phyloP scores from a whole-genome alignment of 2,113 vertebrate genomes.

The Hyperopisus bebe region DNA sequence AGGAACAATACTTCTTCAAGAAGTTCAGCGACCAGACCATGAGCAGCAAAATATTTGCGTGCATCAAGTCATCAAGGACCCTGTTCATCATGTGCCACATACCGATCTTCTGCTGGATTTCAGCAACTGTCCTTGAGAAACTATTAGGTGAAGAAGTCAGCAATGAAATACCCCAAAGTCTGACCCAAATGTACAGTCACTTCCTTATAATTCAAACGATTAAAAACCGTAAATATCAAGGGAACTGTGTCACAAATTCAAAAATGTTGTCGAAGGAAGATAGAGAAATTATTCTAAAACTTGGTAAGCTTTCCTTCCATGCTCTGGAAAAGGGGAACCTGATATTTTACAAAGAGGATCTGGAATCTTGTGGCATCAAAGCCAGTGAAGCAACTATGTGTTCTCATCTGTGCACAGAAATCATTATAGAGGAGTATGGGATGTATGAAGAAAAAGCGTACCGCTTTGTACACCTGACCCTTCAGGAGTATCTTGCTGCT shows the following conservation, averaged over 20 bases:
- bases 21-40: neutral
- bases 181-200: neutral
- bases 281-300: neutral
- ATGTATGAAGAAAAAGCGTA: neutral
- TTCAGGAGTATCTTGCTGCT: conserved; percentile 2
- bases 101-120: conserved; percentile 1
- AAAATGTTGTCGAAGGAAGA: neutral
- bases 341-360: neutral
- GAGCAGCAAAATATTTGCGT: neutral
- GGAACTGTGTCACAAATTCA: neutral
- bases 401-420: neutral
- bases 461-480: neutral
- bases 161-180: neutral
- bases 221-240: neutral
- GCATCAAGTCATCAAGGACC: neutral
- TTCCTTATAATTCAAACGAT: neutral
- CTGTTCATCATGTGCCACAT: neutral
- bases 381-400: neutral
- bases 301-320: neutral
- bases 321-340: neutral
- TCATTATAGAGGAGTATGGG: neutral
- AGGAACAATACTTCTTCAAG: neutral
- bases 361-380: neutral
- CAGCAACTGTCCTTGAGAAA: neutral
- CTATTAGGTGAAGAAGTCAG: neutral